Evolutionary conservation across 2,113 vertebrate genomes (phyloP).

Genomic region (Notiomystis cincta): DNA sequence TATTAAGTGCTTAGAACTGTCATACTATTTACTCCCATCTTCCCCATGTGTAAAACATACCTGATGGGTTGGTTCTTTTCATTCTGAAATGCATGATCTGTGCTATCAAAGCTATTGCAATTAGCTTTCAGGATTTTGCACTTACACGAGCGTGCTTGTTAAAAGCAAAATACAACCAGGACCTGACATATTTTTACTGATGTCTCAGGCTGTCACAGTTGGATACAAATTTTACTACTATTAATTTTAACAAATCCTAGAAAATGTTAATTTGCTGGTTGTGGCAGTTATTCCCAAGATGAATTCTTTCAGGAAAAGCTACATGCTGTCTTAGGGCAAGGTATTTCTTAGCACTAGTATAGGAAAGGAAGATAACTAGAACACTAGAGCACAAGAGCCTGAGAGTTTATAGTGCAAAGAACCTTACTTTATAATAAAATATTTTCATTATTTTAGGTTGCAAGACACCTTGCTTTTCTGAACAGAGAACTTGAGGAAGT

Average conservation of each 20-base stretch:
- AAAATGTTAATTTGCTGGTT: neutral
- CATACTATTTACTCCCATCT: neutral
- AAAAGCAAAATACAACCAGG: neutral
- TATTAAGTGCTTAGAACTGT: neutral
- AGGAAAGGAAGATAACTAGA: neutral
- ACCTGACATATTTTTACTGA: neutral
- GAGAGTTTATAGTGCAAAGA: neutral
- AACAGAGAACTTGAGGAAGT: slow-evolving; percentile 76
- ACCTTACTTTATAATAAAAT: neutral
- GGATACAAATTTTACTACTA: neutral
- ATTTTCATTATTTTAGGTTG: slow-evolving; percentile 74
- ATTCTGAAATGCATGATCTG: neutral
- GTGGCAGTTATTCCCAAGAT: neutral
- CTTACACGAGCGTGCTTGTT: neutral
- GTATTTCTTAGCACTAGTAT: neutral
- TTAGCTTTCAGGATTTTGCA: neutral
- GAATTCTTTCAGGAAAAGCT: neutral
- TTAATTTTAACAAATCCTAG: neutral
- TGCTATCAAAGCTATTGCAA: neutral
- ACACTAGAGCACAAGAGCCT: neutral
- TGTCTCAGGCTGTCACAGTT: neutral
- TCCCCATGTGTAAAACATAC: neutral
- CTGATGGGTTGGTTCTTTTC: neutral
- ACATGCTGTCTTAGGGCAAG: neutral
- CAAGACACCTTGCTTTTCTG: slow-evolving; percentile 86